Percentiles rank a stretch among this genome's conserved stretches.
These are phyloP conservation scores for Apoderus coryli DNA, from an alignment of 2,888 invertebrate species.

Conservation along the genomic window DNA sequence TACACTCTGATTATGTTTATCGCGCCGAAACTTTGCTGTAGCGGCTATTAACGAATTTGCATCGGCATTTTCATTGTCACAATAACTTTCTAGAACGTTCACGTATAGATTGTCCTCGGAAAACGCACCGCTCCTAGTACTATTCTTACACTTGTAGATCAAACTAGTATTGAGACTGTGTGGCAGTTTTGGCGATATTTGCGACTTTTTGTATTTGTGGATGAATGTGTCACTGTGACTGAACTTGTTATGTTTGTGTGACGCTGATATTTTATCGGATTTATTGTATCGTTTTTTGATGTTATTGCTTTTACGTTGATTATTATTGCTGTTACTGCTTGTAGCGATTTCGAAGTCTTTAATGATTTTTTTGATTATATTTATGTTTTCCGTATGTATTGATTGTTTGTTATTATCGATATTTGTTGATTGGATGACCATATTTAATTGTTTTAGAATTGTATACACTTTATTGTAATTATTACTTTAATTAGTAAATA, in stretches of 20 bases:
- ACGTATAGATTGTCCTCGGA: slow-evolving; percentile 23
- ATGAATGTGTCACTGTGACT: slow-evolving; percentile 25
- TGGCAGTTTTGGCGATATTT: slow-evolving; percentile 22
- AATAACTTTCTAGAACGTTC: slow-evolving; percentile 25
- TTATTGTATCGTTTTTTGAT: slow-evolving; percentile 16
- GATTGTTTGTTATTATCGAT: slow-evolving; percentile 16
- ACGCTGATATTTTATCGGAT: slow-evolving; percentile 11
- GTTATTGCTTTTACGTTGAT: slow-evolving; percentile 14
- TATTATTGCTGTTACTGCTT: slow-evolving; percentile 4
- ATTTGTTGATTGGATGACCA: slow-evolving; percentile 13
- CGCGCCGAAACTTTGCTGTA: slow-evolving; percentile 15
- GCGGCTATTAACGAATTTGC: slow-evolving; percentile 19
- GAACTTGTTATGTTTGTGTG: slow-evolving; percentile 17
- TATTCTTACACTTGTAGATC: slow-evolving; percentile 9
- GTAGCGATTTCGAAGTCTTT: slow-evolving; percentile 26
- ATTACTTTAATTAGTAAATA: too few relatives aligned
- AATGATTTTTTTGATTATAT: slow-evolving; percentile 29
- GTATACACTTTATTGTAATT: too few relatives aligned
- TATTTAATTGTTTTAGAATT: too few relatives aligned
- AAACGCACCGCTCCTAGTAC: neutral
- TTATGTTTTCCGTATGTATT: slow-evolving; percentile 24
- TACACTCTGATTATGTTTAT: slow-evolving; percentile 16
- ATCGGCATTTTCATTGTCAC: slow-evolving; percentile 24
- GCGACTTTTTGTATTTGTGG: slow-evolving; percentile 22
- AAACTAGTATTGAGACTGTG: slow-evolving; percentile 14